Evolutionary conservation across 2,888 invertebrate species (phyloP).

Genomic region (Arrhopalites spinosus): DNA sequence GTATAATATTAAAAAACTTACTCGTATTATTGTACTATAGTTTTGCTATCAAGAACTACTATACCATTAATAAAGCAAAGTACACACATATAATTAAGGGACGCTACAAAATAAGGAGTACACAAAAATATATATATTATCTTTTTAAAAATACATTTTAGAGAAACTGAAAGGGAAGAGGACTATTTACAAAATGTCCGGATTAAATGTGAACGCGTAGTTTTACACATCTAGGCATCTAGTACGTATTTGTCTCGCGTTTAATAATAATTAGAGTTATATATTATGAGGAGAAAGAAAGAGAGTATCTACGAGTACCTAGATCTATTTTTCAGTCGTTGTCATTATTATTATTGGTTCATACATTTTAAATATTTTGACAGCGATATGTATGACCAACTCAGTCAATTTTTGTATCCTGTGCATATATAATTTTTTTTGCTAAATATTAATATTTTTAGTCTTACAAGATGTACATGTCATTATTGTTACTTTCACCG

Average conservation of each 20-base stretch:
- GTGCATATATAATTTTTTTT: background rate
- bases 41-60: background rate
- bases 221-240: background rate
- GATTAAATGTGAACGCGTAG: background rate
- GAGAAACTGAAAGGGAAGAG: background rate
- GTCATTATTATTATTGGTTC: no score
- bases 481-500: slow-evolving; percentile 7
- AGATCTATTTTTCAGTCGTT: slow-evolving; percentile 3
- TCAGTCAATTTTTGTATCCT: slow-evolving; percentile 6
- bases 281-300: no score
- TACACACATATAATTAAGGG: no score
- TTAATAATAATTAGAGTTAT: background rate
- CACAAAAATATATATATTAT: background rate
- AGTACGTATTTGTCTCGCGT: slow-evolving; percentile 5
- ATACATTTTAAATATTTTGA: no score
- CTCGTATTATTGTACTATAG: slow-evolving; percentile 10
- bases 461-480: no score
- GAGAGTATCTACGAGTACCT: slow-evolving; percentile 12
- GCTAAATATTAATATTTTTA: no score
- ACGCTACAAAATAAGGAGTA: no score
- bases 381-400: background rate
- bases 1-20: slow-evolving; percentile 21
- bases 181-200: background rate
- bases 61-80: background rate
- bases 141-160: background rate